Conservation (phyloP, 2,113 vertebrate genomes). For the Condylura cristata region DNA sequence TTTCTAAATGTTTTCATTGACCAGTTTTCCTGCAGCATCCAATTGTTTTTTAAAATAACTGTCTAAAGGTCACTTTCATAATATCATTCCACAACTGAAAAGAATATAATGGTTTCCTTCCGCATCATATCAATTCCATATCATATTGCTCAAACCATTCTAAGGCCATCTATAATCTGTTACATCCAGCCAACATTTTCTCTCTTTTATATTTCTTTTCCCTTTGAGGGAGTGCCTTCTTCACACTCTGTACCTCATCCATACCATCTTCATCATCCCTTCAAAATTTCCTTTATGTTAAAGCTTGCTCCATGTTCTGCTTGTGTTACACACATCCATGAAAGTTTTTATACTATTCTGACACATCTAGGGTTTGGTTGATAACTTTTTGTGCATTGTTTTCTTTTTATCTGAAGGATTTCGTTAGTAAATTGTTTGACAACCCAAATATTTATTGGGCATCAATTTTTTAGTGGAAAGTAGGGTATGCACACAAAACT, state of each 20-base stretch:
- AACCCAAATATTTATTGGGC: neutral
- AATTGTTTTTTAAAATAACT: neutral
- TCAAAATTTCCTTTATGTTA: neutral
- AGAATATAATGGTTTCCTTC: neutral
- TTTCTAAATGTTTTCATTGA: neutral
- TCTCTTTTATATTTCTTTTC: neutral
- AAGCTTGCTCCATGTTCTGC: neutral
- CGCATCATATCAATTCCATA: neutral
- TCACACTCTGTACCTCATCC: neutral
- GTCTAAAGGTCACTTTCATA: neutral
- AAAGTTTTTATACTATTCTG: neutral
- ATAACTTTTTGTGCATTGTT: neutral
- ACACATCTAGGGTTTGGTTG: neutral
- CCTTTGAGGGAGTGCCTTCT: neutral
- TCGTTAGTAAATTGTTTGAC: neutral
- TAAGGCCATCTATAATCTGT: neutral
- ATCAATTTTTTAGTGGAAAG: neutral
- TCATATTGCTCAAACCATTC: neutral
- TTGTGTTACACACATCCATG: neutral
- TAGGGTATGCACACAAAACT: neutral
- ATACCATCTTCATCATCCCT: neutral
- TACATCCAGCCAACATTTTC: neutral
- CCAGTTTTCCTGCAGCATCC: neutral
- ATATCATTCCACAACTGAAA: neutral
- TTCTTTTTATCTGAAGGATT: neutral